Conservation (phyloP, 1,140 invertebrate genomes). For the Goniozus legneri region DNA sequence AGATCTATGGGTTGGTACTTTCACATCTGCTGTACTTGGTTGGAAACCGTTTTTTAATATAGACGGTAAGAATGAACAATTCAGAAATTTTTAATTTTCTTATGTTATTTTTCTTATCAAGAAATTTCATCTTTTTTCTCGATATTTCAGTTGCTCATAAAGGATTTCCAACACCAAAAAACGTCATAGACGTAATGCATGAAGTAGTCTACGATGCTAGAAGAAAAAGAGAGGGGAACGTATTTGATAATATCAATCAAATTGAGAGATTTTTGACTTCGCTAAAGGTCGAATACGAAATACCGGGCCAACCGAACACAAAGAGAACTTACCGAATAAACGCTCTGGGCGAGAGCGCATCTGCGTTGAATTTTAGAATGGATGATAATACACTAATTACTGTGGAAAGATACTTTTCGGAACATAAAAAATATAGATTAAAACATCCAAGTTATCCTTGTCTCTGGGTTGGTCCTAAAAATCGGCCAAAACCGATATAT, state of each 20-base stretch:
- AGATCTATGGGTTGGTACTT: conserved; percentile 70
- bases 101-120: neutral
- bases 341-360: conserved; percentile 42
- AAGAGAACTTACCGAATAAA: conserved; percentile 56
- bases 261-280: conserved; percentile 29
- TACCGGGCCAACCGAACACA: conserved; percentile 44
- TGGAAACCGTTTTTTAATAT: conserved; percentile 71
- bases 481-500: conserved; percentile 41
- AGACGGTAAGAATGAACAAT: no score
- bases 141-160: conserved; percentile 65
- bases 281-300: conserved; percentile 51
- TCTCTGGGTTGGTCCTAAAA: conserved; percentile 58
- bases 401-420: conserved; percentile 55
- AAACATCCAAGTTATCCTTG: conserved; percentile 59
- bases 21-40: conserved; percentile 70
- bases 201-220: conserved; percentile 12
- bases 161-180: conserved; percentile 59
- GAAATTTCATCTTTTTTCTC: conserved; percentile 17
- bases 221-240: accelerated
- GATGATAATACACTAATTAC: conserved; percentile 41
- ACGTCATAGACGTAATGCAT: conserved; percentile 45
- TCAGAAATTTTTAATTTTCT: no score
- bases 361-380: conserved; percentile 40
- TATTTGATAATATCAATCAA: neutral
- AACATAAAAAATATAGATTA: conserved; percentile 50